Evolutionary conservation across 2,888 invertebrate genomes (phyloP).

Genomic region (Caenorhabditis parvicauda): DNA sequence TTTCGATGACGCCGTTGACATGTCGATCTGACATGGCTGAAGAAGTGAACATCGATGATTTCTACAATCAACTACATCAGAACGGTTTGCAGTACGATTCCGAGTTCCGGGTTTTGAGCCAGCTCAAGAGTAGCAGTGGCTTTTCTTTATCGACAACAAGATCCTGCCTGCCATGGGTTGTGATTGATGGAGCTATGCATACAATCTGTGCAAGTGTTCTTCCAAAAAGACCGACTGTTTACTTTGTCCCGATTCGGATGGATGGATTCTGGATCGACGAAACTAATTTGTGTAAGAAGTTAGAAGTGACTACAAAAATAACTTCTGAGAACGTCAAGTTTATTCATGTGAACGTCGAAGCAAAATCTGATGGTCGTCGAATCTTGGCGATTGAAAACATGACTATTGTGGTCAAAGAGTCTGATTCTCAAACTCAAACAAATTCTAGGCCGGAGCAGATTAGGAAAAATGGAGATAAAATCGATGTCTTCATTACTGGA

Average conservation of each 20-base stretch:
- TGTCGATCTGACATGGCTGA: too few species aligned
- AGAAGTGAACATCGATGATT: conserved; percentile 22
- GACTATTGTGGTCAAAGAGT: conserved; percentile 29
- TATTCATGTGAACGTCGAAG: conserved; percentile 31
- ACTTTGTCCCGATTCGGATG: conserved; percentile 33
- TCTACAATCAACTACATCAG: conserved; percentile 31
- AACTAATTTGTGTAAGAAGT: not conserved
- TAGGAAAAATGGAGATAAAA: too few species aligned
- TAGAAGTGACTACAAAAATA: conserved; percentile 14
- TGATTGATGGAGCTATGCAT: conserved; percentile 38
- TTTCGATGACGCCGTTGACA: not conserved
- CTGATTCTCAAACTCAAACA: not conserved
- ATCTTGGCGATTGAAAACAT: conserved; percentile 30
- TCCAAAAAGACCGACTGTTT: conserved; percentile 16
- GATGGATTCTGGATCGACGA: conserved; percentile 10
- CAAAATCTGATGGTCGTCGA: conserved; percentile 12
- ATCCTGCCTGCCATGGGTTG: conserved; percentile 28
- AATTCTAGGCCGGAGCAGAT: not conserved
- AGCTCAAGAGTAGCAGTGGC: too few species aligned
- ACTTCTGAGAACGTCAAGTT: conserved; percentile 38
- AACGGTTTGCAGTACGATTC: conserved; percentile 40
- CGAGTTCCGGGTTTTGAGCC: conserved; percentile 29
- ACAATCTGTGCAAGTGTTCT: conserved; percentile 24
- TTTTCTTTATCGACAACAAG: too few species aligned
- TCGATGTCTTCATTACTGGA: too few species aligned